Base-by-base conservation (phyloP, 2,113 vertebrate species). In the Sebastes fasciatus region DNA sequence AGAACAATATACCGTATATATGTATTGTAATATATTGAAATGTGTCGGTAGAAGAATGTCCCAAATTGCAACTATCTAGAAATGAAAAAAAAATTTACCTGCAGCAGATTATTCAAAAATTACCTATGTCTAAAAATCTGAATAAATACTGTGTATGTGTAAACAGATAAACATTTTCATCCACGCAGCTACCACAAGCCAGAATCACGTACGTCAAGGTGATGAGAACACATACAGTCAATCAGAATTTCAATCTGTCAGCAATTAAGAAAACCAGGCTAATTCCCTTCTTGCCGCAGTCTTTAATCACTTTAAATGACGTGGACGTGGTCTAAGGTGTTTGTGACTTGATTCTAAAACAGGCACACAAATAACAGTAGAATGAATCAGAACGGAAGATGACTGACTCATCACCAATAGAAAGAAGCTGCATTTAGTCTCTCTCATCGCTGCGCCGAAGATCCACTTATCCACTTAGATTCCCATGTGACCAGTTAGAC, bases 401-500 rank as follows among this genome's bases (percentile, higher is more conserved):
- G 19, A 63, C 46, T 54, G 43, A 65, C 75, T 71, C 52, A n/a
- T 64, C 26, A 45, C 17, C 23, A 3, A 23, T 40, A 65, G 19
- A 57, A 40, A 70, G 17, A 9, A 21, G 34, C 77, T 69, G 49
- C 42, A 42, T 79, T 54, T 23, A 43, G 48, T 13, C 2, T 7
- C 43, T 75, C 43, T 48, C 34, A 8, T 11, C 43, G 26, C 55
- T 16, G 26, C 74, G 67, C 1, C 19, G 1, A 58, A 26, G 52
- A 74, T 26, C 26, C 19, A 16, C 14, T 45, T 45, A 3, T 55
- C 52, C 17, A 34, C 23, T 73, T 4, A 2, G 4, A 70, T 71
- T 89, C 89, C 86, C 86, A 71, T 72, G 88, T 79, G 84, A 69
- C 69, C 74, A 3, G 81, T 90, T 85, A 82, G 48, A 78, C 71